Percentiles rank a stretch among this genome's conserved stretches.
These are phyloP conservation scores for Venustaconcha ellipsiformis DNA, from an alignment of 1,140 invertebrate genomes.

Conservation along the genomic window DNA sequence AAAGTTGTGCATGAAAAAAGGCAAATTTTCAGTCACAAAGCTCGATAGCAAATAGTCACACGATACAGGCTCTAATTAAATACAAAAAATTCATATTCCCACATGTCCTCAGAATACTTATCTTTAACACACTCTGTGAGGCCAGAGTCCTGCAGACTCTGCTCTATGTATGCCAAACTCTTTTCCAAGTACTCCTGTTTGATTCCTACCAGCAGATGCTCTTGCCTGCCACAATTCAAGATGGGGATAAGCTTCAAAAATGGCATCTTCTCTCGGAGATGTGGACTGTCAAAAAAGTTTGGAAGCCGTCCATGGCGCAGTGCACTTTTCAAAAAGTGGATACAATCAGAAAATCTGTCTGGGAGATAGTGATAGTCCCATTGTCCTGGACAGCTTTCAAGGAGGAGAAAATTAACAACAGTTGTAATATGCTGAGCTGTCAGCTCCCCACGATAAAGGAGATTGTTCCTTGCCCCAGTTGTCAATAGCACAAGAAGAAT, in stretches of 20 bases:
- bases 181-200: constrained; percentile 42
- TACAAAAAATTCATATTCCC: constrained; percentile 64
- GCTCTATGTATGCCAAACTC: constrained; percentile 44
- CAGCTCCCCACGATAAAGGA: constrained; percentile 49
- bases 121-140: constrained; percentile 48
- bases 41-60: too few relatives aligned
- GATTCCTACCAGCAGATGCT: constrained; percentile 46
- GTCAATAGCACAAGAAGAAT: constrained; percentile 54
- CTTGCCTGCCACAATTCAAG: constrained; percentile 41
- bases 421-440: constrained; percentile 42
- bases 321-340: constrained; percentile 50
- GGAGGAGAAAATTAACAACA: constrained; percentile 49
- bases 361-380: constrained; percentile 48
- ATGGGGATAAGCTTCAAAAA: constrained; percentile 37
- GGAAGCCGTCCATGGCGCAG: constrained; percentile 47
- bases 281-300: constrained; percentile 56
- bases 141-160: constrained; percentile 47
- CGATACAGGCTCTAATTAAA: constrained; percentile 29
- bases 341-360: constrained; percentile 53
- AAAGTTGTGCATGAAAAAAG: too few relatives aligned
- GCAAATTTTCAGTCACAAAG: too few relatives aligned
- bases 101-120: constrained; percentile 59
- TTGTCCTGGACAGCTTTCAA: constrained; percentile 46
- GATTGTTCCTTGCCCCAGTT: constrained; percentile 29
- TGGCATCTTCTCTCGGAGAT: constrained; percentile 50